Evolutionary conservation across 2,113 vertebrate species (phyloP).

Genomic region (Haemorhous mexicanus): DNA sequence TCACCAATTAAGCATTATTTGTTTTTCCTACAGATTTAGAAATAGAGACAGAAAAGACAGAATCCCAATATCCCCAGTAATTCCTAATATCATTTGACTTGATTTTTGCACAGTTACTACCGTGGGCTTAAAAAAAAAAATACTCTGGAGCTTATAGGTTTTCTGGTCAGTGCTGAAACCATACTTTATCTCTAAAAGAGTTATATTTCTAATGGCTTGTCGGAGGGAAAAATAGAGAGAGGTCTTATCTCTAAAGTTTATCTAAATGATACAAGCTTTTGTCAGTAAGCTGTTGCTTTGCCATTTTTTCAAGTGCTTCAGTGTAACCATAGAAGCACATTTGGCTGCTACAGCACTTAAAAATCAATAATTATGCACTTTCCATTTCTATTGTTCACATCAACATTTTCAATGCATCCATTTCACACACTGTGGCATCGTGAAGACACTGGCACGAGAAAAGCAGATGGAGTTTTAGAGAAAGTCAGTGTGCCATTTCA

Average conservation of each 20-base stretch:
- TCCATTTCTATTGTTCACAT: background rate
- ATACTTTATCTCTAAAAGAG: background rate
- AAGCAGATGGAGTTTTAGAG: background rate
- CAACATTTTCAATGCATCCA: background rate
- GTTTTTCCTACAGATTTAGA: background rate
- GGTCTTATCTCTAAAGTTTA: background rate
- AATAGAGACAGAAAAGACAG: background rate
- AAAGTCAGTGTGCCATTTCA: background rate
- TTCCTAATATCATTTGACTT: background rate
- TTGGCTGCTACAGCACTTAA: background rate
- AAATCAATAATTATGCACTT: conserved; percentile 9
- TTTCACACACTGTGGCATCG: background rate
- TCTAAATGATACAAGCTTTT: background rate
- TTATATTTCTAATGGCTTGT: background rate
- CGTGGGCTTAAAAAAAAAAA: background rate
- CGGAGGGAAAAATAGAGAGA: background rate
- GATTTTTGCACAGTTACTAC: background rate
- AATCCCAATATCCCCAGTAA: background rate
- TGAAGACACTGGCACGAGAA: background rate
- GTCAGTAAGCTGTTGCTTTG: background rate
- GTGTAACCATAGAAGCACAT: background rate
- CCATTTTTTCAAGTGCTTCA: background rate
- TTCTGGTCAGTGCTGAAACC: background rate
- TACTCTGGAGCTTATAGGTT: background rate
- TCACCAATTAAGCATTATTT: background rate